phyloP scores from a whole-genome alignment of 1,140 invertebrate species.

The Gonioctena quinquepunctata region DNA sequence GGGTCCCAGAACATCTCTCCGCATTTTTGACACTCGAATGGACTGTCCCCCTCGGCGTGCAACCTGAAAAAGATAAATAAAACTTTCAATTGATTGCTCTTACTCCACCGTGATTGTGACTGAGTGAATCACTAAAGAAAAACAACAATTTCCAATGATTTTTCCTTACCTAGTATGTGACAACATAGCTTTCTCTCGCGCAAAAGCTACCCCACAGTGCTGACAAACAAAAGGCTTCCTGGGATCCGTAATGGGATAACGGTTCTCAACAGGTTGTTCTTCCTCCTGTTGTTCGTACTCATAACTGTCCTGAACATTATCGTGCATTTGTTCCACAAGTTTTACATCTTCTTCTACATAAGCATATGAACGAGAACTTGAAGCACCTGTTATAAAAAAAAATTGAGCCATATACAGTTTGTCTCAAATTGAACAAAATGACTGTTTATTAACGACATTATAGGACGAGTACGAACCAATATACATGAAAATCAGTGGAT shows the following conservation, averaged over 20 bases:
- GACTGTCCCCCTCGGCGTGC: conserved; percentile 64
- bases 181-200: conserved; percentile 76
- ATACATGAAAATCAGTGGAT: too few species aligned
- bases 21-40: conserved; percentile 75
- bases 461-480: too few species aligned
- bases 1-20: conserved; percentile 80
- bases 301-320: conserved; percentile 42
- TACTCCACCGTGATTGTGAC: too few species aligned
- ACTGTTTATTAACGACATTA: too few species aligned
- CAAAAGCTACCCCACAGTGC: conserved; percentile 77
- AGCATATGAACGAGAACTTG: conserved; percentile 52
- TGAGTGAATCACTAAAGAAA: too few species aligned
- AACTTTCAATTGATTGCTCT: too few species aligned
- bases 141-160: too few species aligned
- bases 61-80: conserved; percentile 69
- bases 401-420: too few species aligned
- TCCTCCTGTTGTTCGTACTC: conserved; percentile 20
- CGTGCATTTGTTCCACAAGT: conserved; percentile 56
- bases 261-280: conserved; percentile 49
- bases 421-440: too few species aligned
- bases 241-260: conserved; percentile 70
- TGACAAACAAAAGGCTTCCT: conserved; percentile 79
- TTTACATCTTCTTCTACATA: conserved; percentile 58
- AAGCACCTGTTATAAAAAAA: conserved; percentile 23
- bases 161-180: conserved; percentile 64